Evolutionary conservation across 2,888 invertebrate species (phyloP), one percentile per base, ranked within the genome.

Genomic region (Deroplatys truncata): DNA sequence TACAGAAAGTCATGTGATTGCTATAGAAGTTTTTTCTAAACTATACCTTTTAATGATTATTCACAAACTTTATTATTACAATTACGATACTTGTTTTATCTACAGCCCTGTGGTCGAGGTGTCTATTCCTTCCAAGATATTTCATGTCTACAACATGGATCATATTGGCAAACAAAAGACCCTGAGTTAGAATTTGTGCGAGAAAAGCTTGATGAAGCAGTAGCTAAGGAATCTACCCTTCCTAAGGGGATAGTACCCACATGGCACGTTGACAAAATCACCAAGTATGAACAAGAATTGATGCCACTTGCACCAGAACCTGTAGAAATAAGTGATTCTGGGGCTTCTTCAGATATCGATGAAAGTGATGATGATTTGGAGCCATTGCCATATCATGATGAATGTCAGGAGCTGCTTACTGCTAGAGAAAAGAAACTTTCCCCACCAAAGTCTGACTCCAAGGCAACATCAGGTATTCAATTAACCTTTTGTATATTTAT

Each of bases 101-200:
- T 90, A 16, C 88, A 94, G 92, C 97, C 97, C 0, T 95, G 95
- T 91, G 97, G 97, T 0, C 95, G 95, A 0, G 97, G 97, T 0
- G 96, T 97, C 89, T 97, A 96, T 92, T 95, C 96, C 5, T 97
- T 97, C 91, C 9, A 72, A 72, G 96, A 97, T 91, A 95, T 96
- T n/a, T 95, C 96, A 91, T 96, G 96, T 91, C 96, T 97, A 95
- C 96, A 96, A 91, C 96, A 96, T 91, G 97, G 97, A 0, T 96
- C 94, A 92, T 97, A 95, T 94, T 94, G 95, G 87, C 95, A 95
- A 91, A 94, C 95, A 72, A 94, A 94, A 91, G 95, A 96, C 92
- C 95, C 95, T 0, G 94, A 95, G 93, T 92, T 95, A 93, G 94
- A 95, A 90, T 94, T 28, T n/a, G 83, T 88, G 29, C 25, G 10